These are phyloP conservation scores for Hylaea fasciaria DNA, from an alignment of 2,888 invertebrate species.

Conservation along the genomic window DNA sequence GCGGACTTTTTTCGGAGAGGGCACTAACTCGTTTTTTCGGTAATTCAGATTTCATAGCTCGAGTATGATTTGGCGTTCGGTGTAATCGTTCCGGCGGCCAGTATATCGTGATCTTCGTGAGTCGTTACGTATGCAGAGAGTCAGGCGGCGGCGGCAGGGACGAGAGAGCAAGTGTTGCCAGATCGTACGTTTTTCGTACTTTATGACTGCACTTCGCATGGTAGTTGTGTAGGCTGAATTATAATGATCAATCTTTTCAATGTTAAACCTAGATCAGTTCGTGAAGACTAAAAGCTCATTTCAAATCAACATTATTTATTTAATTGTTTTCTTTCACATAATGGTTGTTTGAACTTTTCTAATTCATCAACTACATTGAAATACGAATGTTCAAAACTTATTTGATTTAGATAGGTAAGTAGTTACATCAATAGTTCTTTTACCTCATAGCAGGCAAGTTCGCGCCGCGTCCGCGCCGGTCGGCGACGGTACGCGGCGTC, in stretches of 20 bases:
- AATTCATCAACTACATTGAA: too few relatives aligned
- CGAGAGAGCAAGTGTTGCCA: constrained; percentile 40
- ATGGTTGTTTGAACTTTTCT: too few relatives aligned
- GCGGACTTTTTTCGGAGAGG: constrained; percentile 27
- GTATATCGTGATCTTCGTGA: constrained; percentile 40
- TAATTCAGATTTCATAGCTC: constrained; percentile 39
- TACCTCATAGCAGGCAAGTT: constrained; percentile 23
- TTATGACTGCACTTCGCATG: background rate
- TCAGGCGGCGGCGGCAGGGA: constrained; percentile 42
- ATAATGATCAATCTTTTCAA: too few relatives aligned
- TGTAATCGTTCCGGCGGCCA: constrained; percentile 23
- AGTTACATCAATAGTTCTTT: too few relatives aligned
- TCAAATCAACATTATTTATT: too few relatives aligned
- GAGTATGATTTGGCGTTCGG: constrained; percentile 30
- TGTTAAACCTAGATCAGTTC: too few relatives aligned
- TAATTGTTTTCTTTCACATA: too few relatives aligned
- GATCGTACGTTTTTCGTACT: constrained; percentile 7
- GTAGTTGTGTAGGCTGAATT: background rate
- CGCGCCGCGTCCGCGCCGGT: constrained; percentile 52
- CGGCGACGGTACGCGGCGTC: constrained; percentile 54
- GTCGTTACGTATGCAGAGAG: constrained; percentile 51
- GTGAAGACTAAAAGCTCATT: too few relatives aligned
- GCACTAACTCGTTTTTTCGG: constrained; percentile 33
- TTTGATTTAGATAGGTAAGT: too few relatives aligned
- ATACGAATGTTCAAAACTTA: too few relatives aligned